Base-by-base conservation (phyloP, 2,888 invertebrate species). In the Ecdyonurus torrentis region DNA sequence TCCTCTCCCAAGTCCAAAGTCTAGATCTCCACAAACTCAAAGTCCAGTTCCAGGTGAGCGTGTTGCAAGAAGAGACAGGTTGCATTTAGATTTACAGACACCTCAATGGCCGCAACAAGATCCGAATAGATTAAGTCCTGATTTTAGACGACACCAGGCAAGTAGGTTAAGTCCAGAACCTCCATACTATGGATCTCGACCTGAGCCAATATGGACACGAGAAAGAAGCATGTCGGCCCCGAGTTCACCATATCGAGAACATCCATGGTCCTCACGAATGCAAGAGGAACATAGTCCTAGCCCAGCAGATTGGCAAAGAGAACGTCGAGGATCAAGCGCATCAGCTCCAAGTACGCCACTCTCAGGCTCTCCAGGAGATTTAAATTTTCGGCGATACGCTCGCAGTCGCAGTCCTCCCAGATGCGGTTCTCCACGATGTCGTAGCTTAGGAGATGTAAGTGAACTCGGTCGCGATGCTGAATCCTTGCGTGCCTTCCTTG, bases 341-440 rank as follows among this genome's bases (percentile, higher is more conserved):
- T 37, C 37, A 15, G 37, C 5, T 37, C 37, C 37, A 37, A 37
- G 37, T 37, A 37, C 37, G 15, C 37, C 37, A 10, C 15, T 37
- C 5, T 37, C 37, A 15, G 37, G 37, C 5, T 37, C 37, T 5
- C 37, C 37, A 37, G 37, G 7, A 37, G n/a, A n/a, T n/a, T n/a
- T n/a, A n/a, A 37, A 37, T 37, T 37, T 10, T 37, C 37, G 7
- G 5, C 5, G 37, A 15, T 10, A 18, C 22, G 20, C 15, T n/a
- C 55, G n/a, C 7, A 55, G 55, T 22, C 55, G 55, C 55, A 55
- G 55, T 55, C 55, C 55, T 20, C 55, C 55, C 5, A n/a, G 55
- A 20, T 55, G 55, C 55, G 55, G 55, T 55, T 55, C 55, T n/a
- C 55, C 55, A 55, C n/a, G 55, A 22, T 55, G 55, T 55, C 55